Percentiles rank a stretch among this genome's conserved stretches.
Evolutionary conservation across 2,888 invertebrate species (phyloP).

Genomic region (Zygothrica quintamaculata): DNA sequence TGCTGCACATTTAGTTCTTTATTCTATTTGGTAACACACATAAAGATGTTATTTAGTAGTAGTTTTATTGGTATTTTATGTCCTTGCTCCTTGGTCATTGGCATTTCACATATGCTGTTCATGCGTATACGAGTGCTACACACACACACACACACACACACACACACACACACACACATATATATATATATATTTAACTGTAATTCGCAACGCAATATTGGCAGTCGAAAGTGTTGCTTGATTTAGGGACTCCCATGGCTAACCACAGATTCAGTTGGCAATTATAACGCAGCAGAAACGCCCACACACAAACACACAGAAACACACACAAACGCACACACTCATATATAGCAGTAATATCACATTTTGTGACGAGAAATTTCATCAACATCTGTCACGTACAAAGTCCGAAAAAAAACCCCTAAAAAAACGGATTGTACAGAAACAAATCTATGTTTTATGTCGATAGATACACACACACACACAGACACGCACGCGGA

Average conservation of each 20-base stretch:
- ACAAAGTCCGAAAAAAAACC: constrained; percentile 11
- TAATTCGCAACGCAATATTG: constrained; percentile 14
- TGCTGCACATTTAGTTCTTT: too few relatives aligned
- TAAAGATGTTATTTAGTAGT: too few relatives aligned
- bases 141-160: too few relatives aligned
- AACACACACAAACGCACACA: constrained; percentile 28
- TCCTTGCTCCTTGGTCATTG: too few relatives aligned
- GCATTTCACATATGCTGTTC: too few relatives aligned
- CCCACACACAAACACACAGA: constrained; percentile 10
- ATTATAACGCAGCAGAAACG: constrained; percentile 44
- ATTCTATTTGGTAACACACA: too few relatives aligned
- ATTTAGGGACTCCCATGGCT: neutral
- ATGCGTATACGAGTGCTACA: too few relatives aligned
- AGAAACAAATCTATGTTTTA: constrained; percentile 22
- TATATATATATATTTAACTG: too few relatives aligned
- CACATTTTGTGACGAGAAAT: constrained; percentile 62
- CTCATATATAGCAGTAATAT: constrained; percentile 19
- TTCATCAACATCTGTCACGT: constrained; percentile 73
- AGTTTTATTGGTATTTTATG: too few relatives aligned
- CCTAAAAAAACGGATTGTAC: constrained; percentile 25
- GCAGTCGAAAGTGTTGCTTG: constrained; percentile 20
- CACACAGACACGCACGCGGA: neutral
- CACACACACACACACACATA: too few relatives aligned
- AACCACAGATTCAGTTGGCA: constrained; percentile 38
- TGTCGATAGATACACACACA: constrained; percentile 14